Conservation (phyloP, 35 echinoderm and acorn worm species). For the Apostichopus japonicus region DNA sequence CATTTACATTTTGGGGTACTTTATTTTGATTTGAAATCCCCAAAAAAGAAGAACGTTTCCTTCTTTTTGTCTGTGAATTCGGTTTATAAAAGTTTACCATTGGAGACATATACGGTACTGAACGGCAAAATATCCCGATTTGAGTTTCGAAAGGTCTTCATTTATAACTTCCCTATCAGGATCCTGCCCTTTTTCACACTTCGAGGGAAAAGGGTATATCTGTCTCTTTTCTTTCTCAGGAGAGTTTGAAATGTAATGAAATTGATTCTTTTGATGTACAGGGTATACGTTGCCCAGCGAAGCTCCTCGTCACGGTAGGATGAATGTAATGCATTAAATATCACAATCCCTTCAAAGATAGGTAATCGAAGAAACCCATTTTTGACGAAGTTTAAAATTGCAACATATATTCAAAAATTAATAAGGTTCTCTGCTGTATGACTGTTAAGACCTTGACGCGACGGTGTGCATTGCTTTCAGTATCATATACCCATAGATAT, state of each 20-base stretch:
- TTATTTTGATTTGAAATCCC: no score
- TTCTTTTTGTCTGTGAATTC: no score
- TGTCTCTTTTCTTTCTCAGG: background rate
- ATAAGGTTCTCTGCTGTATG: background rate
- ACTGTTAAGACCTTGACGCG: background rate
- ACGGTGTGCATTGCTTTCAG: background rate
- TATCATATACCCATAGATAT: no score
- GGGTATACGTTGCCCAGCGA: background rate
- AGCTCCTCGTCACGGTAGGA: background rate
- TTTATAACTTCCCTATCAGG: background rate
- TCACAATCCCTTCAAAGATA: background rate
- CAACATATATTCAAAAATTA: background rate
- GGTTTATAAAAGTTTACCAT: no score
- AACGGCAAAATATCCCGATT: no score
- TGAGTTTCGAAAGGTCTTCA: no score
- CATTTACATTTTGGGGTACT: no score
- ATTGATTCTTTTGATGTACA: conserved; percentile 9
- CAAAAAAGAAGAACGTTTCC: no score
- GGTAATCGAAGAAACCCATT: background rate
- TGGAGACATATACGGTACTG: no score
- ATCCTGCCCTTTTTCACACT: conserved; percentile 12
- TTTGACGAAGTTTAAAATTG: background rate
- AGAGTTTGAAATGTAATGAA: conserved; percentile 2
- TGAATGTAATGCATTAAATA: conserved; percentile 15
- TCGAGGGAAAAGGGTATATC: background rate